Evolutionary conservation across 2,113 vertebrate genomes (phyloP).

Genomic region (Megaceryle maxima): DNA sequence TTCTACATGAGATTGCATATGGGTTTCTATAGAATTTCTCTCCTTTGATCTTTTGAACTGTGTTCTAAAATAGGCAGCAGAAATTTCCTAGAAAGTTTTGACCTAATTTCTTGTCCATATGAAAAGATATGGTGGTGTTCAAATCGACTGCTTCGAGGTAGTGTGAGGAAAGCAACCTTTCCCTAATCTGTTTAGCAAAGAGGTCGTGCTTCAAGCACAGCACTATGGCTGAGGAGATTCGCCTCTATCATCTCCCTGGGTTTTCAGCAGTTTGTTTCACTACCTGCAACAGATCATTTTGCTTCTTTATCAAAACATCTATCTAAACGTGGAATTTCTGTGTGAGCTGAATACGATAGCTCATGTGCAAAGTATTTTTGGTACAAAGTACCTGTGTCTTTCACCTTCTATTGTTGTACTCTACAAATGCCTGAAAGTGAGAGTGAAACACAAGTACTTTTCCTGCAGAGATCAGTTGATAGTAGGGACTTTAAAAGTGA

Average conservation of each 20-base stretch:
- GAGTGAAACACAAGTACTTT: neutral
- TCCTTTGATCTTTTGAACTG: slow-evolving; percentile 15
- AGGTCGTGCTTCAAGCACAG: neutral
- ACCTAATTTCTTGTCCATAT: neutral
- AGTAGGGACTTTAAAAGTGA: neutral
- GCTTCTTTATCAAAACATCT: neutral
- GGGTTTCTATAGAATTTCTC: neutral
- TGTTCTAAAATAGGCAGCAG: neutral
- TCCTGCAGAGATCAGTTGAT: neutral
- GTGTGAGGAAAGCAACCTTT: neutral
- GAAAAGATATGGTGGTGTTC: neutral
- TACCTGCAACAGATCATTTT: neutral
- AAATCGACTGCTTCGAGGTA: neutral
- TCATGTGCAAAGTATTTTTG: neutral
- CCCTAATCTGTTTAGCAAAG: neutral
- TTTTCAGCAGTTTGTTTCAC: neutral
- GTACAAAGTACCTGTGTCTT: neutral
- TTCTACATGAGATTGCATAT: neutral
- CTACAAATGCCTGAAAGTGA: neutral
- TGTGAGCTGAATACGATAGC: neutral
- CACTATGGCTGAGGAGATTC: fast-evolving
- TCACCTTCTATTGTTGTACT: neutral
- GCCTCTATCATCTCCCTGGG: neutral
- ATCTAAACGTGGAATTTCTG: neutral
- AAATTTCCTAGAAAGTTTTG: slow-evolving; percentile 64